Evolutionary conservation across 2,113 vertebrate species (phyloP).

Genomic region (Salvator merianae): DNA sequence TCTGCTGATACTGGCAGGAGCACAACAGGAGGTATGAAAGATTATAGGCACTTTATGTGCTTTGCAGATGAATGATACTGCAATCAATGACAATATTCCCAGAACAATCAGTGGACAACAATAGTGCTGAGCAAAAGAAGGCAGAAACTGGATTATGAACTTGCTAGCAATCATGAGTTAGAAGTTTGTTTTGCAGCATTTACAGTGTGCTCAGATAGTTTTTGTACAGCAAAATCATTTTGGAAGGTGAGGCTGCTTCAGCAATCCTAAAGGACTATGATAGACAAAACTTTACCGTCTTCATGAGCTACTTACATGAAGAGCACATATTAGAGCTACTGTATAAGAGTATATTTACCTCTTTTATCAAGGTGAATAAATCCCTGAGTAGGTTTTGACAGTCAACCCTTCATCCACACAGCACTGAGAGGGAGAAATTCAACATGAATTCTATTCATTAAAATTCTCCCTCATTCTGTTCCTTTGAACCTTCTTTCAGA

Average conservation of each 20-base stretch:
- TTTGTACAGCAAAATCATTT: constrained; percentile 17
- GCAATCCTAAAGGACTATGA: constrained; percentile 40
- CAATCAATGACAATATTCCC: constrained; percentile 55
- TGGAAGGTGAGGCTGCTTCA: constrained; percentile 52
- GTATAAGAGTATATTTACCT: constrained; percentile 51
- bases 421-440: constrained; percentile 63
- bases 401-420: constrained; percentile 68
- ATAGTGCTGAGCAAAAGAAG: not conserved
- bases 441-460: constrained; percentile 63
- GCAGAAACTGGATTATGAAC: not conserved
- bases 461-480: constrained; percentile 58
- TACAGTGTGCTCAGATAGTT: not conserved
- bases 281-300: constrained; percentile 24
- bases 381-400: constrained; percentile 56
- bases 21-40: constrained; percentile 46
- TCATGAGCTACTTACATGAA: constrained; percentile 49
- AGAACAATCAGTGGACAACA: not conserved
- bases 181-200: not conserved
- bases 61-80: constrained; percentile 58
- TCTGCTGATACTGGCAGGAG: constrained; percentile 59
- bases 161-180: not conserved
- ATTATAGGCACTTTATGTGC: constrained; percentile 46
- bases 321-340: constrained; percentile 49
- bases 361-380: constrained; percentile 51
- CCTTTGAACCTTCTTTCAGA: constrained; percentile 19